Evolutionary conservation across 2,113 vertebrate species (phyloP).

Genomic region (Zosterops japonicus): DNA sequence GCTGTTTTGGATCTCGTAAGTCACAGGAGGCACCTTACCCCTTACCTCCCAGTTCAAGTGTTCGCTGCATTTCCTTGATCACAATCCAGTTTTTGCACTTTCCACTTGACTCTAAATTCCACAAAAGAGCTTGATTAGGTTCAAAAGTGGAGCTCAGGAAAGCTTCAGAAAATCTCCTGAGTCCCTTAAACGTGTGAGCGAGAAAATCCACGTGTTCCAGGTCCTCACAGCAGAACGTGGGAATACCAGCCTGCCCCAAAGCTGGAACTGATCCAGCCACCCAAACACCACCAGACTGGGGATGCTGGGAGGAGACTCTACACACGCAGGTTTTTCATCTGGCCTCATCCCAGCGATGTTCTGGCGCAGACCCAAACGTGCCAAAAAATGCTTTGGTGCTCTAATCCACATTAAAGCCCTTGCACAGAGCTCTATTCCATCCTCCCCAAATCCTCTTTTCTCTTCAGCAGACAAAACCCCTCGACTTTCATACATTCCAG

Average conservation of each 20-base stretch:
- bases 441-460: constrained; percentile 20
- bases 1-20: not conserved
- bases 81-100: constrained; percentile 3
- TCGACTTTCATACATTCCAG: not conserved
- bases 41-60: constrained; percentile 23
- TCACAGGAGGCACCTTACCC: constrained; percentile 43
- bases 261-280: not conserved
- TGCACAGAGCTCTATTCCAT: not conserved
- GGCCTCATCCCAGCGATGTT: not conserved
- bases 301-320: not conserved
- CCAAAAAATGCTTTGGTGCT: not conserved
- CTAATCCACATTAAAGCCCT: not conserved
- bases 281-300: not conserved
- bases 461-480: not conserved
- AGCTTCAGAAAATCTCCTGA: not conserved
- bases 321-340: not conserved
- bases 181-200: not conserved
- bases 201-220: not conserved
- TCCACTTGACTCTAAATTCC: constrained; percentile 14
- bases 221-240: not conserved
- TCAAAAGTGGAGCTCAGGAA: constrained; percentile 21
- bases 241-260: not conserved
- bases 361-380: not conserved
- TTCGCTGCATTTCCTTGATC: not conserved
- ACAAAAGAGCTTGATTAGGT: not conserved